phyloP scores from a whole-genome alignment of 2,113 vertebrate species.

The Aldabrachelys gigantea region DNA sequence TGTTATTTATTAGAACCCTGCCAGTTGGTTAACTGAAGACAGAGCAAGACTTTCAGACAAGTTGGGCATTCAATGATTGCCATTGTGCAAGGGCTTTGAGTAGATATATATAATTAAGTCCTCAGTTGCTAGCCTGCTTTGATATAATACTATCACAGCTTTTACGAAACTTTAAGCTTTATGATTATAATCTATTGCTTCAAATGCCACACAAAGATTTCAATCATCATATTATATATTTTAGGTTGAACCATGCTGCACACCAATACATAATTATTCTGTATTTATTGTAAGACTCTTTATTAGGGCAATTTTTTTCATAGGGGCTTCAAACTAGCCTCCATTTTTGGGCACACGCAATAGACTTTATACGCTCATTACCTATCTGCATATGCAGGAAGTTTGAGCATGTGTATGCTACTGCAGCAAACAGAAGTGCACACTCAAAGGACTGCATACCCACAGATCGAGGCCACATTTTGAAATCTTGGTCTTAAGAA shows the following conservation, averaged over 20 bases:
- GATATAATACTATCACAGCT: background rate
- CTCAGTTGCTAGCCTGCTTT: background rate
- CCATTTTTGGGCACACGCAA: fast-evolving
- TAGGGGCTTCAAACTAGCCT: background rate
- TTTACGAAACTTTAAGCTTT: background rate
- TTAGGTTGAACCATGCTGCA: background rate
- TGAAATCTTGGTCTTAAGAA: background rate
- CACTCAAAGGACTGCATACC: background rate
- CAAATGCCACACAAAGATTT: background rate
- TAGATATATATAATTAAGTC: background rate
- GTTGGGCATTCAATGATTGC: background rate
- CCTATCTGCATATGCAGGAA: background rate
- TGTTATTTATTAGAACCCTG: background rate
- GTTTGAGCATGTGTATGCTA: background rate
- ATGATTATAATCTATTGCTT: background rate
- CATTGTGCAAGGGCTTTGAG: background rate
- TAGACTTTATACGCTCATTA: background rate
- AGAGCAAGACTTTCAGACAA: background rate
- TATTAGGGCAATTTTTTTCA: background rate
- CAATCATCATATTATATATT: background rate
- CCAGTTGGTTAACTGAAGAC: background rate
- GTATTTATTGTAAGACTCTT: background rate
- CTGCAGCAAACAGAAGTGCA: background rate
- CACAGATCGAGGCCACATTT: background rate
- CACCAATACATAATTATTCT: background rate